Evolutionary conservation across 2,888 invertebrate genomes (phyloP).

Genomic region (Fabriciana adippe): DNA sequence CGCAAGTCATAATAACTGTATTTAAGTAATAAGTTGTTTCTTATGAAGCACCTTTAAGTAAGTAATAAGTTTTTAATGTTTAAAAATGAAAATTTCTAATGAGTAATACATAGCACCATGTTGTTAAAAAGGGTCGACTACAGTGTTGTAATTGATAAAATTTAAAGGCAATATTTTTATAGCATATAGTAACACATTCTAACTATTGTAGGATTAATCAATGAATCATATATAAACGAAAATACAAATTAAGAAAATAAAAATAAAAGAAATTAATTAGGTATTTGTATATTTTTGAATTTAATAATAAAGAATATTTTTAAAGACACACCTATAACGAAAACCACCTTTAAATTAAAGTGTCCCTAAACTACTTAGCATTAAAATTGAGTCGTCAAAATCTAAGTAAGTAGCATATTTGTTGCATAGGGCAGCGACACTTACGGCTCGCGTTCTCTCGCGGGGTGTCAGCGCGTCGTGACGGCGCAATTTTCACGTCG

Average conservation of each 20-base stretch:
- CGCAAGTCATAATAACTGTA: slow-evolving; percentile 7
- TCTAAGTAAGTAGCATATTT: slow-evolving; percentile 2
- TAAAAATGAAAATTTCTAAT: slow-evolving; percentile 14
- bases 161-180: too few relatives aligned
- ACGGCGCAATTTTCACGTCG: slow-evolving; percentile 74
- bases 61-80: slow-evolving; percentile 1
- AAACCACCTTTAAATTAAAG: too few relatives aligned
- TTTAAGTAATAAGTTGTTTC: slow-evolving; percentile 13
- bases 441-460: slow-evolving; percentile 39
- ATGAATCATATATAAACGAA: too few relatives aligned
- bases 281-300: too few relatives aligned
- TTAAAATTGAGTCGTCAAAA: neutral
- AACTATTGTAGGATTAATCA: too few relatives aligned
- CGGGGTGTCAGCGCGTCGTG: slow-evolving; percentile 52
- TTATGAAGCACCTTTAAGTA: neutral
- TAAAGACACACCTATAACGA: too few relatives aligned
- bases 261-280: too few relatives aligned
- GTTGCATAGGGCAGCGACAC: slow-evolving; percentile 24
- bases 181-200: too few relatives aligned
- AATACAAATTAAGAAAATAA: too few relatives aligned
- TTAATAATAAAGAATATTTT: too few relatives aligned
- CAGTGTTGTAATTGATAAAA: too few relatives aligned
- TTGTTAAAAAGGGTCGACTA: too few relatives aligned
- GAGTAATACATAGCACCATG: slow-evolving; percentile 2
- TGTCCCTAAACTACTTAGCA: slow-evolving; percentile 17